phyloP scores from a whole-genome alignment of 2,113 vertebrate species.

The Siniperca knerii region DNA sequence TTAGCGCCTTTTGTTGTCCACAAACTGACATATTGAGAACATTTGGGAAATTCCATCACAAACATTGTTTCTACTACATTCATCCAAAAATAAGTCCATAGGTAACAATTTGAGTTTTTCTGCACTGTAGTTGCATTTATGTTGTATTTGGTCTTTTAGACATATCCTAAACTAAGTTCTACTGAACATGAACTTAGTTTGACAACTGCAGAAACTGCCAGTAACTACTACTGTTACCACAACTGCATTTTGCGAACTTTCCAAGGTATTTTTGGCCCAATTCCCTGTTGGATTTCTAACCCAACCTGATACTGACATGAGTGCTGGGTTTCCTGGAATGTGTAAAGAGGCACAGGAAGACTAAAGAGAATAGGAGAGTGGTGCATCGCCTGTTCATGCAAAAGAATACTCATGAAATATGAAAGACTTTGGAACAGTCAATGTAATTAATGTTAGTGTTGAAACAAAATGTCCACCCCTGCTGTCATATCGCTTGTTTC shows the following conservation, averaged over 20 bases:
- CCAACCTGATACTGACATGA: constrained; percentile 59
- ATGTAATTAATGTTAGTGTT: constrained; percentile 76
- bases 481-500: constrained; percentile 60
- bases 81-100: background rate
- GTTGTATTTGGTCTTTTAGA: background rate
- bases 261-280: constrained; percentile 51
- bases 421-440: constrained; percentile 70
- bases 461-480: constrained; percentile 68
- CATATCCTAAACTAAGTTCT: background rate
- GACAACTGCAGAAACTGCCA: constrained; percentile 6
- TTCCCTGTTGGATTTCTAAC: constrained; percentile 56
- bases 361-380: constrained; percentile 79
- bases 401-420: constrained; percentile 80
- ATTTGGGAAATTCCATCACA: constrained; percentile 3
- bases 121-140: background rate
- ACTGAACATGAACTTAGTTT: constrained; percentile 19
- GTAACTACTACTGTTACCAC: background rate
- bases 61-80: background rate
- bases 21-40: constrained; percentile 23
- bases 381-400: constrained; percentile 47
- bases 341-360: constrained; percentile 70
- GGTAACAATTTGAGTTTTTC: no score
- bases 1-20: constrained; percentile 11
- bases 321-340: constrained; percentile 71
- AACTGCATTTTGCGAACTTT: constrained; percentile 57